Percentiles rank a stretch among this genome's conserved stretches.
phyloP scores from a whole-genome alignment of 1,140 invertebrate genomes.

The Ctenoplectra terminalis region DNA sequence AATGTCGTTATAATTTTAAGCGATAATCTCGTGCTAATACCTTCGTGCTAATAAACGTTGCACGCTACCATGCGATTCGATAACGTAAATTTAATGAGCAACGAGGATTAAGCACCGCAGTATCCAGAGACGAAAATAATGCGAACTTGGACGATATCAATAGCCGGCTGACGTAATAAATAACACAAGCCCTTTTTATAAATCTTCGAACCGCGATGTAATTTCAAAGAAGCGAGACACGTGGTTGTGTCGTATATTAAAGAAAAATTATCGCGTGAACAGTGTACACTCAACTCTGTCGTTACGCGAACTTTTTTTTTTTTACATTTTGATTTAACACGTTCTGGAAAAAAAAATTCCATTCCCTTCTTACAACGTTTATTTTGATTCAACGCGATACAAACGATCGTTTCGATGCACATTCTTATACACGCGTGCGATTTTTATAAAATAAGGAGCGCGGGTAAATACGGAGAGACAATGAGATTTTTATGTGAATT shows the following conservation, averaged over 20 bases:
- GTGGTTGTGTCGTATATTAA: not conserved
- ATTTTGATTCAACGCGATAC: too few species aligned
- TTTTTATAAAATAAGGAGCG: too few species aligned
- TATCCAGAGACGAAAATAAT: not conserved
- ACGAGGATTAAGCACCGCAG: not conserved
- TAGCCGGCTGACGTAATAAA: not conserved
- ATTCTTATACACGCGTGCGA: too few species aligned
- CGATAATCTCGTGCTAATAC: not conserved
- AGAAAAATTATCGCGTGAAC: not conserved
- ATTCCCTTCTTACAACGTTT: too few species aligned
- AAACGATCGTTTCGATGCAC: too few species aligned
- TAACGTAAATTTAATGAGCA: conserved; percentile 6
- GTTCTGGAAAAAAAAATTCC: too few species aligned
- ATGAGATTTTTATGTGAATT: too few species aligned
- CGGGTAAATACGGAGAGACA: too few species aligned
- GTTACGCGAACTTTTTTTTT: too few species aligned
- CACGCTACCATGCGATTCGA: conserved; percentile 12
- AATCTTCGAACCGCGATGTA: not conserved
- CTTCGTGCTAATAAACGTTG: conserved; percentile 6
- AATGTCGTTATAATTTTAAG: conserved; percentile 46
- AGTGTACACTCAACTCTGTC: too few species aligned
- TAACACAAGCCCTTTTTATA: not conserved
- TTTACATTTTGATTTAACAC: too few species aligned
- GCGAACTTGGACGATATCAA: not conserved
- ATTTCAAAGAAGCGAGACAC: not conserved